Conservation (phyloP, 2,797 vertebrate species). For the Erpetoichthys calabaricus region DNA sequence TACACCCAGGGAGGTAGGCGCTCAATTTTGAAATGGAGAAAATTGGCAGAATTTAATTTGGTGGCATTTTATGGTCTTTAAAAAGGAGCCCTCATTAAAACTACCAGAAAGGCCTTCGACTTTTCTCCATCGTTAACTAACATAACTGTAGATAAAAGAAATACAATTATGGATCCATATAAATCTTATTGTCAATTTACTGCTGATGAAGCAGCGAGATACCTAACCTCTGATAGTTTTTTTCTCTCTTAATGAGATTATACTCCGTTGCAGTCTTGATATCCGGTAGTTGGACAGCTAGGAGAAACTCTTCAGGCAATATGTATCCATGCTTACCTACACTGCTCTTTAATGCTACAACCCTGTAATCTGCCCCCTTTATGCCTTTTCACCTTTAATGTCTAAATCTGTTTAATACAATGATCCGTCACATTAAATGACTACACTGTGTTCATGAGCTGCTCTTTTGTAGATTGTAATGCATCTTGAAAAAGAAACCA, state of each 20-base stretch:
- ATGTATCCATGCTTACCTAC: constrained; percentile 15
- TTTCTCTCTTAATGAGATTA: constrained; percentile 80
- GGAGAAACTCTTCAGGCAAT: constrained; percentile 13
- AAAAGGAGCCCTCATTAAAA: constrained; percentile 93
- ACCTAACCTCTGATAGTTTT: constrained; percentile 64
- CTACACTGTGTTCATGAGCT: too few species aligned
- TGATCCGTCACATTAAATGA: background rate
- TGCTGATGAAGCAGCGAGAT: constrained; percentile 73
- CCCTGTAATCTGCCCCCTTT: background rate
- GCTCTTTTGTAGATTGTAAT: too few species aligned
- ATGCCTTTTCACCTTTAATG: background rate
- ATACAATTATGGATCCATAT: constrained; percentile 90
- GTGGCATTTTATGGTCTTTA: constrained; percentile 87
- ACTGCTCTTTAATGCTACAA: constrained; percentile 11
- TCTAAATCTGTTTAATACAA: background rate
- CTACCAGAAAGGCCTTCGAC: constrained; percentile 60
- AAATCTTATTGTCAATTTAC: constrained; percentile 95
- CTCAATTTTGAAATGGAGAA: constrained; percentile 76
- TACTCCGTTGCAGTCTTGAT: constrained; percentile 47
- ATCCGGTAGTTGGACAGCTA: constrained; percentile 47
- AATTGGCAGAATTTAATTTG: constrained; percentile 97
- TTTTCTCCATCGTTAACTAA: constrained; percentile 82
- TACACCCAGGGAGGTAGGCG: constrained; percentile 75
- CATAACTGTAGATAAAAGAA: constrained; percentile 84
- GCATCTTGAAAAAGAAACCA: too few species aligned